phyloP scores from a whole-genome alignment of 1,140 invertebrate genomes.

The Drosophila bocqueti region DNA sequence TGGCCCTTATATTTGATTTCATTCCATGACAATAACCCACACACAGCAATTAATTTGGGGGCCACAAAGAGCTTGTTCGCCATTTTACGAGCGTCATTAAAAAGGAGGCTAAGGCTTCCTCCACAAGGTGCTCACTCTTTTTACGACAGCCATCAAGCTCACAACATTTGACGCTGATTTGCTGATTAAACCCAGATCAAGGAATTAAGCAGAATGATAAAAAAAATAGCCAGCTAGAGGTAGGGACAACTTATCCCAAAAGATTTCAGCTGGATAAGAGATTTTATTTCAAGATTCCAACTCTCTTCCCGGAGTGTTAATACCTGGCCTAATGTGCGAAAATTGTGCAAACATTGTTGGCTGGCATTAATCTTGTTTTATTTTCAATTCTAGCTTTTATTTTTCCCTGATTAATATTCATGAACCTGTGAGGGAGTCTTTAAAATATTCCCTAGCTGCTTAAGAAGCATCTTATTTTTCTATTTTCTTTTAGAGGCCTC shows the following conservation, averaged over 20 bases:
- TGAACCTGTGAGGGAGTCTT: conserved; percentile 30
- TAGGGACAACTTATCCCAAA: conserved; percentile 43
- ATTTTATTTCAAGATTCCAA: conserved; percentile 8
- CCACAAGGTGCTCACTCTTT: conserved; percentile 28
- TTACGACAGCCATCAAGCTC: conserved; percentile 65
- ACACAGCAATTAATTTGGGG: conserved; percentile 50
- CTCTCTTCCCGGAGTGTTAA: conserved; percentile 47
- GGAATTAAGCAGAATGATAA: conserved; percentile 32
- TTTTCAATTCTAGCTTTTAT: conserved; percentile 49
- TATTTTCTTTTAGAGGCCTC: conserved; percentile 28
- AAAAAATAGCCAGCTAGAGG: conserved; percentile 23
- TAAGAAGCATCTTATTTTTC: background rate
- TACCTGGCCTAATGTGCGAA: conserved; percentile 67
- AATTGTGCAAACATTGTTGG: conserved; percentile 61
- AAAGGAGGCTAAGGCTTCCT: conserved; percentile 31
- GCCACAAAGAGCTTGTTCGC: conserved; percentile 41
- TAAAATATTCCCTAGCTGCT: background rate
- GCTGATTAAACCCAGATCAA: conserved; percentile 34
- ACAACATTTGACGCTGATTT: conserved; percentile 63
- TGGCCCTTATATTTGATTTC: conserved; percentile 22
- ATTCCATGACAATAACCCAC: conserved; percentile 42
- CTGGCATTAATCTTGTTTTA: conserved; percentile 42
- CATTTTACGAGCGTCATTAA: conserved; percentile 68
- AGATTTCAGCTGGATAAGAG: conserved; percentile 20
- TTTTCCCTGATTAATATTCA: conserved; percentile 65